These are phyloP conservation scores for Rhodeus uyekii DNA, from an alignment of 2,797 vertebrate genomes.

Conservation along the genomic window DNA sequence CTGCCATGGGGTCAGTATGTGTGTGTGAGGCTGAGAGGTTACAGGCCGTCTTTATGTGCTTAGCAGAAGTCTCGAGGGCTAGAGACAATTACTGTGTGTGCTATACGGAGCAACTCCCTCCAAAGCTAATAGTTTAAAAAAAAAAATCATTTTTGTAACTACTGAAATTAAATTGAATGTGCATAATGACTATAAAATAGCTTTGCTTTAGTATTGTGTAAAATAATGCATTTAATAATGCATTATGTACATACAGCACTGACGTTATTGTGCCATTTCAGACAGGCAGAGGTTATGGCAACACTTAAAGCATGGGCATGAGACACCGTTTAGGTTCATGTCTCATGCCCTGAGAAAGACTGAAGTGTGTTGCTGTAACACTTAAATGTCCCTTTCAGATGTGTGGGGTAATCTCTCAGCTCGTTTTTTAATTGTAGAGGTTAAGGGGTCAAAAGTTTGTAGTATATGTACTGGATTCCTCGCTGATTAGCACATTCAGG, in stretches of 20 bases:
- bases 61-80: conserved; percentile 53
- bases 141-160: not conserved
- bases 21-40: conserved; percentile 47
- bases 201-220: not conserved
- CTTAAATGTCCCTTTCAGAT: conserved; percentile 9
- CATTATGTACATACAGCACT: not conserved
- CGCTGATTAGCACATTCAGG: conserved; percentile 3
- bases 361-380: conserved; percentile 20
- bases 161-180: not conserved
- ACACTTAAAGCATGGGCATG: not conserved
- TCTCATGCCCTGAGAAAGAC: not conserved
- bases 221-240: not conserved
- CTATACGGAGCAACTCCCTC: conserved; percentile 42
- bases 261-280: not conserved
- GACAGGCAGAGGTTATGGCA: not conserved
- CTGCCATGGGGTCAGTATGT: conserved; percentile 45
- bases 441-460: conserved; percentile 25
- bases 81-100: conserved; percentile 56
- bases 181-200: not conserved
- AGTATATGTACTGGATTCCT: conserved; percentile 43
- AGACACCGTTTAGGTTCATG: not conserved
- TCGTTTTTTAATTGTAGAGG: conserved; percentile 17
- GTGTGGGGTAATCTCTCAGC: not conserved
- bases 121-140: conserved; percentile 25
- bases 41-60: conserved; percentile 59